These are phyloP conservation scores for Drosophila histrio DNA, from an alignment of 2,888 invertebrate genomes.

Conservation along the genomic window DNA sequence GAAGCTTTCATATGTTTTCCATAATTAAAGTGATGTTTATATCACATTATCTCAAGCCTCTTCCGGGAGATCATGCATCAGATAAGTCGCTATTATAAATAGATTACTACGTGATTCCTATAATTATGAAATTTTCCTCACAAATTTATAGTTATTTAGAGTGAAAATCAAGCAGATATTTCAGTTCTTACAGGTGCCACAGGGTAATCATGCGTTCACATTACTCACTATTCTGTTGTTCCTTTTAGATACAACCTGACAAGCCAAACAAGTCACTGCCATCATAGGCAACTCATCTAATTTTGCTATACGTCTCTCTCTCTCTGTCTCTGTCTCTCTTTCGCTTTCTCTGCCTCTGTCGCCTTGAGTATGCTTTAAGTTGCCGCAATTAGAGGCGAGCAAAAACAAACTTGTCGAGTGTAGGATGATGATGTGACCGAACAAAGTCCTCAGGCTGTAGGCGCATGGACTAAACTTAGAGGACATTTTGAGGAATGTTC, in stretches of 20 bases:
- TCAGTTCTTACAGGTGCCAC: too few species aligned
- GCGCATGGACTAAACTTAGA: slow-evolving; percentile 29
- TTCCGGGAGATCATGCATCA: neutral
- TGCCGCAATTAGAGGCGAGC: slow-evolving; percentile 63
- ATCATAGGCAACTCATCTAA: slow-evolving; percentile 10
- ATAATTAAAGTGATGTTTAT: neutral
- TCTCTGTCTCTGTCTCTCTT: slow-evolving; percentile 20
- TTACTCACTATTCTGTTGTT: neutral
- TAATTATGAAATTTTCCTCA: too few species aligned
- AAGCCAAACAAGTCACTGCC: slow-evolving; percentile 2
- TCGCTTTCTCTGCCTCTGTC: slow-evolving; percentile 21
- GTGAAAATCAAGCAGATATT: too few species aligned
- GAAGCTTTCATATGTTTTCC: neutral
- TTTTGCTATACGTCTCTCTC: slow-evolving; percentile 12
- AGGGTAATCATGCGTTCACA: neutral
- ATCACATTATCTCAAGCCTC: too few species aligned
- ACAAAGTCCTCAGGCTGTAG: slow-evolving; percentile 18
- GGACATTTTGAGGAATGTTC: slow-evolving; percentile 53
- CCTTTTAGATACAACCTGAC: neutral
- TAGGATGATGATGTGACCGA: slow-evolving; percentile 14
- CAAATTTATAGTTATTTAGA: too few species aligned
- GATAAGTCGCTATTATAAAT: too few species aligned
- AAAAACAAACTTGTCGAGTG: slow-evolving; percentile 36
- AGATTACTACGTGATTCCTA: too few species aligned
- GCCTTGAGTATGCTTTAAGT: slow-evolving; percentile 58